Evolutionary conservation across 1,140 invertebrate genomes (phyloP).

Genomic region (Conopomorpha cramerella): DNA sequence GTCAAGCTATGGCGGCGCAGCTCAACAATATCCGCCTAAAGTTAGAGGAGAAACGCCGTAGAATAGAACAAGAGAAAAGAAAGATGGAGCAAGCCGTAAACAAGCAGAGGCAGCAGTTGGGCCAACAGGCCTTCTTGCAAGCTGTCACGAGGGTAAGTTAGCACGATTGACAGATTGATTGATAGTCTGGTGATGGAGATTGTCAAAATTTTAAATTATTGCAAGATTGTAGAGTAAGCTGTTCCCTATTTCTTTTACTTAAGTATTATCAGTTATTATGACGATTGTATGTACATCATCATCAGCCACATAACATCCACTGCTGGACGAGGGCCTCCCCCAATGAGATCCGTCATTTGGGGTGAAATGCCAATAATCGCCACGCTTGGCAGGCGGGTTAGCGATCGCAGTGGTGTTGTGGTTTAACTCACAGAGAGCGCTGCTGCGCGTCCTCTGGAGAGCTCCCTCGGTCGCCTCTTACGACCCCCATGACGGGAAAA

Average conservation of each 20-base stretch:
- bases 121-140: slow-evolving; percentile 91
- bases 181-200: not conserved
- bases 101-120: slow-evolving; percentile 86
- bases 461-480: too few species aligned
- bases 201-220: too few species aligned
- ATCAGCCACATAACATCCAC: not conserved
- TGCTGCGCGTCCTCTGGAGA: too few species aligned
- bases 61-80: slow-evolving; percentile 89
- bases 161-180: not conserved
- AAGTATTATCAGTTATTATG: not conserved
- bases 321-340: too few species aligned
- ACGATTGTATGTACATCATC: slow-evolving; percentile 1
- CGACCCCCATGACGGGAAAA: too few species aligned
- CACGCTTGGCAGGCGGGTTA: not conserved
- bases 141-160: slow-evolving; percentile 82
- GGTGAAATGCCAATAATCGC: too few species aligned
- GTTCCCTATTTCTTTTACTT: too few species aligned
- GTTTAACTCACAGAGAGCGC: too few species aligned
- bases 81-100: slow-evolving; percentile 85
- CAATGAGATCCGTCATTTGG: too few species aligned
- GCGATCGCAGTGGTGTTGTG: too few species aligned
- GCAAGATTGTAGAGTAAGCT: too few species aligned
- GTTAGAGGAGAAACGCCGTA: slow-evolving; percentile 90
- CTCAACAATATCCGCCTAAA: slow-evolving; percentile 87
- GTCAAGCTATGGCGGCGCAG: slow-evolving; percentile 70